Evolutionary conservation across 2,797 vertebrate species (phyloP), one percentile per base, ranked within the genome.

Genomic region (Microctenopoma lineatum): DNA sequence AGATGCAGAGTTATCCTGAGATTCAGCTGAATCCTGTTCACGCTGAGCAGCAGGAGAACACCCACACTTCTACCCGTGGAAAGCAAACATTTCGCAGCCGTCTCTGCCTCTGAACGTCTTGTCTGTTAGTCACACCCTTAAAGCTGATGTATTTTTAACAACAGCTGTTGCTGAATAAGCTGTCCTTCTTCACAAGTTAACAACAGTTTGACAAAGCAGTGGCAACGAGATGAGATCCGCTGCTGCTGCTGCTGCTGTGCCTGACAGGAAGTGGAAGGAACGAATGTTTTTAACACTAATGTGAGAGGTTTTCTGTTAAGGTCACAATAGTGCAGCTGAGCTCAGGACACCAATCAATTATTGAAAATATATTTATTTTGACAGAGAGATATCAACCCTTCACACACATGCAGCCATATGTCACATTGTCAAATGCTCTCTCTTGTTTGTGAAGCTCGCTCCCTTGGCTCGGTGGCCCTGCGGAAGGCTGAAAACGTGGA

Each of bases 401-500:
- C 38, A 36, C 36, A 36, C 36, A 9, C 36, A 39, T 13, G 9
- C 36, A 38, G 36, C 12, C 34, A 14, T 1, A 14, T 12, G 2
- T 36, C 7, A 54, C 44, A 2, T 21, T 11, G 53, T 12, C 15
- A 2, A 1, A 16, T 26, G 13, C 58, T 14, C 36, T 41, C 21
- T 41, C 32, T 14, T 66, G 55, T 2, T 4, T 21, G 0, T 56
- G 34, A 62, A 99, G 98, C 95, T 62, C 97, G 98, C 65, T 99
- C 98, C 39, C 79, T 99, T 63, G 98, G 96, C 66, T 99, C 98
- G 0, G 94, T 99, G 76, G 96, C 98, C 0, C 87, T 99, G 79
- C 95, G 98, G 84, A 99, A 99, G 87, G 96, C 98, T 0, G 97
- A 98, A 82, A 94, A 93, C 73, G 77, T 95, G 75, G 96, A 96